Base-by-base conservation (phyloP, 37 sponge, comb jelly and placozoan species). In the Lycopodina hypogea region DNA sequence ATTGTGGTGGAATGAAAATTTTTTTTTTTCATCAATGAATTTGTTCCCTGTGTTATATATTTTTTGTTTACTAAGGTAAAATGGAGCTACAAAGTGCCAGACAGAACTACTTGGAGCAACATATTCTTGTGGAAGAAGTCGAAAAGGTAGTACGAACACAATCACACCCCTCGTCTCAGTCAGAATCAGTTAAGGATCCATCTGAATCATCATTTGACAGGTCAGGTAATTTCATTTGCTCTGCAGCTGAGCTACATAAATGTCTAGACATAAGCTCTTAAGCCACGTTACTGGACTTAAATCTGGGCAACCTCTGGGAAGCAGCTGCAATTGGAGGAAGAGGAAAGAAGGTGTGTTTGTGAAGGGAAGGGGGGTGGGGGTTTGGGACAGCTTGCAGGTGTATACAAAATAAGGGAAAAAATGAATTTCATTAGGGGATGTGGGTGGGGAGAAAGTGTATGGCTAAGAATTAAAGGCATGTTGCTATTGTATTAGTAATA, bases 31-130 rank as follows among this genome's bases (percentile, higher is more conserved):
- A 29, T 22, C 11, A 9, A 12, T 68, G 34, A 71, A 48, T 42
- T 56, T 57, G n/a, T n/a, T n/a, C n/a, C n/a, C n/a, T n/a, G n/a
- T n/a, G n/a, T n/a, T n/a, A n/a, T n/a, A 2, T 6, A 32, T n/a
- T n/a, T 57, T 33, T 3, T 57, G 18, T 57, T 9, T 21, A 38
- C 28, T 50, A 81, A 72, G 63, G 36, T 38, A 64, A 72, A 61
- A 18, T 59, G 23, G 15, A 62, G 48, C 63, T 81, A 22, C 48
- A 61, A 1, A 12, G 45, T 12, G 72, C 21, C 21, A 81, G 41
- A 40, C 69, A 71, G 33, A 35, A 18, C 62, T 81, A 81, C 41
- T 71, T 72, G 48, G 81, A 81, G 72, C 72, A 71, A 32, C 57
- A 24, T 24, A 36, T 81, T 24, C 18, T 81, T 48, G 19, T 3